Base-by-base conservation (phyloP, 2,797 vertebrate genomes). In the Bradypus variegatus region DNA sequence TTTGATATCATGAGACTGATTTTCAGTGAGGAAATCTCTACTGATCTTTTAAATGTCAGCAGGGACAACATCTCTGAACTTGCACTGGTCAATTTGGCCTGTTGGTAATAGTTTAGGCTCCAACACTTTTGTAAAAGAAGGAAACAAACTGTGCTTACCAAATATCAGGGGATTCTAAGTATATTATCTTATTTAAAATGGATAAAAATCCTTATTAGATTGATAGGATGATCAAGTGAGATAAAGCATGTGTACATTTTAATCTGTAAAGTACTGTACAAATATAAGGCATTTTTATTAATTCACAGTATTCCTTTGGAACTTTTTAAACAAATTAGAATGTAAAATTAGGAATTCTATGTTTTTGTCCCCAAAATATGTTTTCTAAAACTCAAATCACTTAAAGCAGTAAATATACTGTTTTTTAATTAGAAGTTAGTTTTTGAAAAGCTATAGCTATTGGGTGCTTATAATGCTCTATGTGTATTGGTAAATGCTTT, bases 281-380 rank as follows among this genome's bases (percentile, higher is more conserved):
- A 55, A 91, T 31, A 41, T 48, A 60, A 70, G 60, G 33, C 23
- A 73, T 60, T 62, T 88, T 77, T 53, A 84, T 87, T 45, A 45
- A 45, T 45, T 91, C 19, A 9, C n/a, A 78, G 16, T 94, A 87
- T 84, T 89, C 31, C 29, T 91, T 88, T 45, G 33, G 19, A 62
- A 79, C 85, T 94, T 85, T 77, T 82, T 58, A 72, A 80, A 83
- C 38, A 86, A 77, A 77, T 89, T 78, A 82, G 70, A 88, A 45
- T 38, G 25, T 69, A 53, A 31, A 91, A 80, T 88, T 84, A 93
- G 25, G 58, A 64, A 76, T 70, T 45, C n/a, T 67, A 1, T 77
- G 55, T 85, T 91, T 93, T 92, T 92, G 16, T 27, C 58, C 29
- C 41, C 62, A 14, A 77, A 41, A 25, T 82, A 5, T 86, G 19